These are phyloP conservation scores for Drosophila helvetica DNA, from an alignment of 2,888 invertebrate genomes.

Conservation along the genomic window DNA sequence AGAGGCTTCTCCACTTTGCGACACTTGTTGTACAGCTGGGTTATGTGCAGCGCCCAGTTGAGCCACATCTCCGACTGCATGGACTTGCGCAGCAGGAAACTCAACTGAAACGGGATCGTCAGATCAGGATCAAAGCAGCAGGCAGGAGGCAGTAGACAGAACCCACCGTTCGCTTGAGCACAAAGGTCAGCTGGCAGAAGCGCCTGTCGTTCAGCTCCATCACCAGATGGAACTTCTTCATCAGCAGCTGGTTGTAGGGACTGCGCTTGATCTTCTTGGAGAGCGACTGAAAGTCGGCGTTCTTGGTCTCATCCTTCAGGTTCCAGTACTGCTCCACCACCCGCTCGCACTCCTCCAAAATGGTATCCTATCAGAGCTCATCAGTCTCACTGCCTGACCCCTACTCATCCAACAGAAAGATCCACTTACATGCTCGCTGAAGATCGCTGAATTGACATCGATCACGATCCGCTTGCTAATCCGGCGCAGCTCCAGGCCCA, in stretches of 20 bases:
- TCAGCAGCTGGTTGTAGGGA: constrained; percentile 81
- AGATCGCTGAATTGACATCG: constrained; percentile 82
- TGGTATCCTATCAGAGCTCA: constrained; percentile 64
- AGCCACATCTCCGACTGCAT: constrained; percentile 78
- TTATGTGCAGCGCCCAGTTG: constrained; percentile 79
- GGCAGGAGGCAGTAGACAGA: background rate
- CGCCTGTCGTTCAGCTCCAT: constrained; percentile 80
- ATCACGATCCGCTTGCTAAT: constrained; percentile 82
- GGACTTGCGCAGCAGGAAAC: constrained; percentile 74
- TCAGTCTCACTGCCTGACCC: background rate
- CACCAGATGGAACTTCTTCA: constrained; percentile 75
- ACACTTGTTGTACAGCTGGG: constrained; percentile 79
- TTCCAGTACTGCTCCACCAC: constrained; percentile 81
- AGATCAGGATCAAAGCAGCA: too few relatives aligned
- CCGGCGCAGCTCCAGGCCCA: constrained; percentile 80
- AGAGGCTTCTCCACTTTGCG: constrained; percentile 52
- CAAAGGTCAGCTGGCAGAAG: constrained; percentile 82
- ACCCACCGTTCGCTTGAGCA: constrained; percentile 81
- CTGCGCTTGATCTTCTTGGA: constrained; percentile 83
- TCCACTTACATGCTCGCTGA: constrained; percentile 81
- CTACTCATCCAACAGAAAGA: background rate
- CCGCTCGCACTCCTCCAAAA: constrained; percentile 80
- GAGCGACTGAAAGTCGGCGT: constrained; percentile 75
- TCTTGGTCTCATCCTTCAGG: constrained; percentile 77
- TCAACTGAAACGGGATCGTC: constrained; percentile 59